Evolutionary conservation across 2,113 vertebrate species (phyloP), one percentile per base, ranked within the genome.

Genomic region (Casuarius casuarius): DNA sequence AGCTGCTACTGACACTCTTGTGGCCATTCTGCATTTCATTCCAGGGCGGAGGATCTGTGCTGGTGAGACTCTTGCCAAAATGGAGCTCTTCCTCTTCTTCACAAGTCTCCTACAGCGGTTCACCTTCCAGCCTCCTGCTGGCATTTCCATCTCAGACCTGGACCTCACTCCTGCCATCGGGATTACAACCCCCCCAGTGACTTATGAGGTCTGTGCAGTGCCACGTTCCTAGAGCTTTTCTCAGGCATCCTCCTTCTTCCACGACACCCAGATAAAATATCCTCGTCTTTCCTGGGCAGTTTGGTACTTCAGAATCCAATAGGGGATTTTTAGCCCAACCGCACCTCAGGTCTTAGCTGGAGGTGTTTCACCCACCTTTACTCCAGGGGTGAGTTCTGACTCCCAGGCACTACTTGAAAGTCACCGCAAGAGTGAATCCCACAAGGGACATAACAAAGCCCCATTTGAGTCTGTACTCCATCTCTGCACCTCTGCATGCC

Each of bases 11-110:
- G 28, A 58, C 54, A 58, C 54, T 59, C 22, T 51, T n/a, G 16
- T 8, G 19, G 5, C 3, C 10, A 0, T 77, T 92, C 25, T 90
- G 28, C 10, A 20, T 51, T 74, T 94, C 2, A 0, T 91, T 95
- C 10, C 94, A 99, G 98, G 98, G 10, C 73, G 95, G 17, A 97
- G 98, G 35, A 91, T 61, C 17, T 98, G 98, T 44, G 90, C 95
- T 0, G 98, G 98, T 8, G 98, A 98, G 80, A 95, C 97, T 80
- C 98, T 98, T 90, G 98, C 98, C 31, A 98, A 94, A 90, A 98
- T 98, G 98, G 98, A 98, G 93, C 94, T 99, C 67, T 99, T 98
- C 82, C 97, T 98, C 54, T 98, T 98, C 93, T 98, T 98, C 81
- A 97, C 98, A 66, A 93, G 97, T 2, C 98, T 99, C 28, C 95